Evolutionary conservation across 2,113 vertebrate genomes (phyloP), one percentile per base, ranked within the genome.

Genomic region (Hippopotamus amphibius): DNA sequence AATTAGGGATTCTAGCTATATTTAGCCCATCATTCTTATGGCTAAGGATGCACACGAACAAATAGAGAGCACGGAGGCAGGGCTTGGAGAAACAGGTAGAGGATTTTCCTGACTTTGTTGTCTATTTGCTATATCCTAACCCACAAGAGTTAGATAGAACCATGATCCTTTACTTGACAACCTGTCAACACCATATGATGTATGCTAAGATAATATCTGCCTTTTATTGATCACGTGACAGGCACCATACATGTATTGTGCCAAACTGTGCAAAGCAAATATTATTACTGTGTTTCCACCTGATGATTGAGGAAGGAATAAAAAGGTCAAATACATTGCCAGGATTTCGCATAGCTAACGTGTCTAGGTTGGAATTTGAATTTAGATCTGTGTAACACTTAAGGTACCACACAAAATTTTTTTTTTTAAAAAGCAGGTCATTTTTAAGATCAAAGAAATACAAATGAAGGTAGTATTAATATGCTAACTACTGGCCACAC

Each of bases 361-460:
- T 71, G 41, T 68, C 53, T 66, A 80, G 24, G 9, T 48, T 90
- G 76, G 59, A 33, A 63, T 66, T 77, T 95, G 93, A 95, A 72
- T 53, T 76, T 55, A 63, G 66, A 53, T 87, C 24, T 41, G 12
- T 94, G 48, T 86, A 77, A 84, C 41, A 95, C 33, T 11, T 82
- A 86, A 84, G 24, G 28, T 11, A 83, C 0, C 6, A 57, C 12
- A 30, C 37, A 88, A 88, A 76, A 43, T 37, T 37, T 37, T 37
- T 13, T 14, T 71, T 82, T 41, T 7, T 0, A 0, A 46, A 66
- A 55, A 17, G 28, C 41, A 43, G 50, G 43, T 66, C 7, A 68
- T 81, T 68, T 93, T 91, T 92, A 77, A 92, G 57, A 63, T 77
- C 71, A 95, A 92, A 96, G 50, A 76, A 92, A 53, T 57, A 61